Evolutionary conservation across 2,797 vertebrate genomes (phyloP).

Genomic region (Strix occidentalis): DNA sequence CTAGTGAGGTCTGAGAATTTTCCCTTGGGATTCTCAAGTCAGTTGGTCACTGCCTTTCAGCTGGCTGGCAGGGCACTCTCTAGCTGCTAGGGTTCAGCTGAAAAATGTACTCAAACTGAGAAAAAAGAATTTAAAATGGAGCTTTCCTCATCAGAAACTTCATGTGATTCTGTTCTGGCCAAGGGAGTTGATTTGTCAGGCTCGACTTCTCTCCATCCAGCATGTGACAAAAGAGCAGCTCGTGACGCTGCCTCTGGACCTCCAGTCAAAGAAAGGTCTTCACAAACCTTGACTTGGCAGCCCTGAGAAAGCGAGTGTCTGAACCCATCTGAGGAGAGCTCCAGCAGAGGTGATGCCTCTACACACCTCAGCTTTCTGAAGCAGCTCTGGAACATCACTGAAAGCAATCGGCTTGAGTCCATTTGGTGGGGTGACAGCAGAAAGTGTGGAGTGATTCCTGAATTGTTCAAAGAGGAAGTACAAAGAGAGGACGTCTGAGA

Average conservation of each 20-base stretch:
- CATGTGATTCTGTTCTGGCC: neutral
- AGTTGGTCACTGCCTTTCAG: neutral
- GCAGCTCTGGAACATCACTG: slow-evolving; percentile 32
- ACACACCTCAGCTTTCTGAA: slow-evolving; percentile 32
- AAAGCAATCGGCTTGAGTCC: neutral
- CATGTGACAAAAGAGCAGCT: neutral
- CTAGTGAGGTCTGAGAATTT: neutral
- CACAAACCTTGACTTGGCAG: neutral
- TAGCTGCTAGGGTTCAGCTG: neutral
- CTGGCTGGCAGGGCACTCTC: neutral
- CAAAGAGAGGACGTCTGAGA: slow-evolving; percentile 16
- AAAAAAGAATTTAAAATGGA: neutral
- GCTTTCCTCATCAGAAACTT: neutral
- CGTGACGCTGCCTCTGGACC: neutral
- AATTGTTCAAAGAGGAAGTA: slow-evolving; percentile 50
- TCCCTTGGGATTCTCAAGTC: neutral
- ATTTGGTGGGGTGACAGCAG: slow-evolving; percentile 8
- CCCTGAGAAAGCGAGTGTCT: neutral
- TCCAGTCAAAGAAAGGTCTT: neutral
- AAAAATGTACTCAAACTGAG: neutral
- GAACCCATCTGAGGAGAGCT: neutral
- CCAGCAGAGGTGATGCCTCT: neutral
- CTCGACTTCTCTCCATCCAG: neutral
- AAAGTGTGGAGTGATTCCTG: neutral
- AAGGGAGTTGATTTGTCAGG: neutral